Evolutionary conservation across 2,797 vertebrate species (phyloP).

Genomic region (Carapus acus): DNA sequence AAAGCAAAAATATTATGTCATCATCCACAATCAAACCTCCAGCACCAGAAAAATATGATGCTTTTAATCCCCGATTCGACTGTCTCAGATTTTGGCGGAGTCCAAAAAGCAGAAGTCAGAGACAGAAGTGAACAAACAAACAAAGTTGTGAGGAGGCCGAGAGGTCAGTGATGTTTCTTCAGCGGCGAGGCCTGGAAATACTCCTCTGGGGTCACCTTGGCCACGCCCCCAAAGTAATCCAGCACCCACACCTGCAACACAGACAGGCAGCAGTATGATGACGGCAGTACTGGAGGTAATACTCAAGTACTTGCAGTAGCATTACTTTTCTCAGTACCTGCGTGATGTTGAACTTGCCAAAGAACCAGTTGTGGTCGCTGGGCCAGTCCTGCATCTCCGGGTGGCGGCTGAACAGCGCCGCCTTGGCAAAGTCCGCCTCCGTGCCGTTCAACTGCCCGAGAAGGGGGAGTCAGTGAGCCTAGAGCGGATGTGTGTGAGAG

Average conservation of each 20-base stretch:
- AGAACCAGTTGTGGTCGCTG: conserved; percentile 87
- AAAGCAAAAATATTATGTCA: too few relatives aligned
- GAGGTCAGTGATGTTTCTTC: conserved; percentile 58
- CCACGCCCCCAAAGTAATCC: conserved; percentile 92
- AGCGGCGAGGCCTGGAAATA: conserved; percentile 80
- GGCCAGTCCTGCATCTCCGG: conserved; percentile 92
- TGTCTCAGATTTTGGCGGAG: too few relatives aligned
- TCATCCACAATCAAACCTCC: too few relatives aligned
- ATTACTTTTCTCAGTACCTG: conserved; percentile 48
- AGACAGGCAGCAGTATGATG: background rate
- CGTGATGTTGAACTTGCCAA: conserved; percentile 89
- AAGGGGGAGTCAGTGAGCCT: background rate
- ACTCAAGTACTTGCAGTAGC: background rate
- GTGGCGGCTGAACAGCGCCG: conserved; percentile 82
- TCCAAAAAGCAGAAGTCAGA: background rate
- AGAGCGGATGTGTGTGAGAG: conserved; percentile 11
- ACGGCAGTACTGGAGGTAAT: background rate
- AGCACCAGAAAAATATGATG: too few relatives aligned
- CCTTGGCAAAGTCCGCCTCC: conserved; percentile 76
- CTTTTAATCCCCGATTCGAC: too few relatives aligned
- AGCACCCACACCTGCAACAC: conserved; percentile 82
- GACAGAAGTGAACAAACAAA: conserved; percentile 3
- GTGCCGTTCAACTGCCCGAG: conserved; percentile 74
- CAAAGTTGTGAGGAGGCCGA: too few relatives aligned
- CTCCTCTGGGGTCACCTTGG: conserved; percentile 81